Percentiles rank a stretch among this genome's conserved stretches.
These are phyloP conservation scores for Arothron firmamentum DNA, from an alignment of 2,113 vertebrate species.

Conservation along the genomic window DNA sequence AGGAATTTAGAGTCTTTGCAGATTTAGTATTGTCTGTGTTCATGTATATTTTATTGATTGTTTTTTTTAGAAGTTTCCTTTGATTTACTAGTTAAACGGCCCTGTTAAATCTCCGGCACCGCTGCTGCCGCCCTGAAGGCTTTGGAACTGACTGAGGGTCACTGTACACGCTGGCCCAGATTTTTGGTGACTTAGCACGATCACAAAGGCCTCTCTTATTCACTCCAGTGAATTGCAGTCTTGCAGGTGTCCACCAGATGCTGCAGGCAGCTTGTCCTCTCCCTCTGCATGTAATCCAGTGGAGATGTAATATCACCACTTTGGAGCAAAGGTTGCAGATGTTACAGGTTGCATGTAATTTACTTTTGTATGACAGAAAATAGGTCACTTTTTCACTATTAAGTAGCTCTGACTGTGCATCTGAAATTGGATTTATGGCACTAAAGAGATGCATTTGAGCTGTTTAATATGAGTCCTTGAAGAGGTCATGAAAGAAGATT, in stretches of 20 bases:
- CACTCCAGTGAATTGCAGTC: conserved; percentile 53
- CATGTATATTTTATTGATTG: conserved; percentile 37
- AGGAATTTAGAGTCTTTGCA: conserved; percentile 3
- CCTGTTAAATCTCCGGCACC: conserved; percentile 15
- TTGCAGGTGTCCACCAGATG: conserved; percentile 73
- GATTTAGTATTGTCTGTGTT: conserved; percentile 21
- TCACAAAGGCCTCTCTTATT: conserved; percentile 34
- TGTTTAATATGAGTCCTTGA: too few species aligned
- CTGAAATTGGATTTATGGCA: conserved; percentile 19
- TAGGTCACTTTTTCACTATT: conserved; percentile 22
- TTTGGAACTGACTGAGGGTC: conserved; percentile 19
- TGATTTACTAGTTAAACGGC: conserved; percentile 34
- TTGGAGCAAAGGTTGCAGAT: conserved; percentile 21
- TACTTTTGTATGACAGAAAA: conserved; percentile 35
- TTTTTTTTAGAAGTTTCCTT: conserved; percentile 44
- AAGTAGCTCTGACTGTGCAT: conserved; percentile 45
- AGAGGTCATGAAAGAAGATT: too few species aligned
- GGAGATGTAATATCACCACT: conserved; percentile 23
- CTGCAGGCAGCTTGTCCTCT: conserved; percentile 57
- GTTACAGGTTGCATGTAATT: conserved; percentile 46
- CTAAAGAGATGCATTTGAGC: conserved; percentile 32
- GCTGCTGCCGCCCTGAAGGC: conserved; percentile 6
- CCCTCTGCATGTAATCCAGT: conserved; percentile 21
- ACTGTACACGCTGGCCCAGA: conserved; percentile 8
- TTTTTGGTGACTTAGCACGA: conserved; percentile 44